Percentiles rank a stretch among this genome's conserved stretches.
phyloP scores from a whole-genome alignment of 2,113 vertebrate species.

The Chaetodon trifascialis region DNA sequence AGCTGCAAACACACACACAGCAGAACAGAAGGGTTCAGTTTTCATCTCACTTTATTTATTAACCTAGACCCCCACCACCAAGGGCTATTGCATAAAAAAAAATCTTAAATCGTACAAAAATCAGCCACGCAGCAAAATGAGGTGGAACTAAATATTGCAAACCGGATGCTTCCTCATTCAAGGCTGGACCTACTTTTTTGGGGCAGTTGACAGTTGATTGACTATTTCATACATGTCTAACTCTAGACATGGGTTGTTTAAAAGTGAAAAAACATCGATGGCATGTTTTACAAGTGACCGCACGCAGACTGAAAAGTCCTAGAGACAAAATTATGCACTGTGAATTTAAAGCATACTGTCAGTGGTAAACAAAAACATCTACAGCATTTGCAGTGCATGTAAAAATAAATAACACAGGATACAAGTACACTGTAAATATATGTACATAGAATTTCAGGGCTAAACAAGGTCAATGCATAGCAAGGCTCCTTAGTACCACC shows the following conservation, averaged over 20 bases:
- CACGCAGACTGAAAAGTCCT: not conserved
- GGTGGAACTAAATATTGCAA: not conserved
- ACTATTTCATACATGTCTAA: slow-evolving; percentile 31
- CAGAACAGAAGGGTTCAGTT: not conserved
- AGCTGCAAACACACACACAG: not conserved
- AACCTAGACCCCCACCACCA: slow-evolving; percentile 60
- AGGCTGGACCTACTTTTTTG: slow-evolving; percentile 4
- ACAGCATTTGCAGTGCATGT: slow-evolving; percentile 50
- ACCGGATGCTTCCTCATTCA: not conserved
- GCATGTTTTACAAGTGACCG: slow-evolving; percentile 2
- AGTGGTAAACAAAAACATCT: slow-evolving; percentile 38
- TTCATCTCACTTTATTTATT: slow-evolving; percentile 72
- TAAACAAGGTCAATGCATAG: slow-evolving; percentile 39
- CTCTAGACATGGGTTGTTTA: slow-evolving; percentile 19
- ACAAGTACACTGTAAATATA: slow-evolving; percentile 40
- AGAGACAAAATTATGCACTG: slow-evolving; percentile 19
- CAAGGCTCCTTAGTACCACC: slow-evolving; percentile 40
- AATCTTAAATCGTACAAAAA: slow-evolving; percentile 51
- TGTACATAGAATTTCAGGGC: slow-evolving; percentile 48
- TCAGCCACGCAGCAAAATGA: slow-evolving; percentile 32
- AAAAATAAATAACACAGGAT: slow-evolving; percentile 73
- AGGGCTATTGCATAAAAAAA: slow-evolving; percentile 43
- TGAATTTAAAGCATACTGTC: slow-evolving; percentile 39
- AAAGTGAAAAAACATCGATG: slow-evolving; percentile 1
- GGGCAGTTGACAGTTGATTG: not conserved